Evolutionary conservation across 2,797 vertebrate genomes (phyloP).

Genomic region (Anguilla pacifica): DNA sequence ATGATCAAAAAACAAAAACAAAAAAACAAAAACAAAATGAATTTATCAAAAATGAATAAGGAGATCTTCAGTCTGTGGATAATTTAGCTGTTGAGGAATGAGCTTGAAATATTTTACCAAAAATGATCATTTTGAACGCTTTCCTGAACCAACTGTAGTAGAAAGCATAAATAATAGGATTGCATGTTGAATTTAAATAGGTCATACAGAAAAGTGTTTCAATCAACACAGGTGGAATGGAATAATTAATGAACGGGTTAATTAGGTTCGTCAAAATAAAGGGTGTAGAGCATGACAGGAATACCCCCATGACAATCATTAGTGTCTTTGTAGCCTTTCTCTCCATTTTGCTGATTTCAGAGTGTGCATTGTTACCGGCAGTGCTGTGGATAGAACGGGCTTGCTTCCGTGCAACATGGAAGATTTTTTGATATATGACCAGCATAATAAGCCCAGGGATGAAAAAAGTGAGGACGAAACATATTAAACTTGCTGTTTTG

Average conservation of each 20-base stretch:
- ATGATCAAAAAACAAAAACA: background rate
- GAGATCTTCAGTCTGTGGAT: background rate
- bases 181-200: slow-evolving; percentile 59
- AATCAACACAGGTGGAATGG: slow-evolving; percentile 42
- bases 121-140: slow-evolving; percentile 46
- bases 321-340: slow-evolving; percentile 47
- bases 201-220: slow-evolving; percentile 56
- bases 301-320: slow-evolving; percentile 46
- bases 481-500: slow-evolving; percentile 24
- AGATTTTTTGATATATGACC: slow-evolving; percentile 44
- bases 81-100: background rate
- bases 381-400: slow-evolving; percentile 29
- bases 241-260: slow-evolving; percentile 53
- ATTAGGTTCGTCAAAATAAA: slow-evolving; percentile 56
- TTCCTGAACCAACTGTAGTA: slow-evolving; percentile 64
- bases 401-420: slow-evolving; percentile 41
- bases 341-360: slow-evolving; percentile 29
- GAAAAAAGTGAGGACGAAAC: slow-evolving; percentile 36
- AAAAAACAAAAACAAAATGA: no score
- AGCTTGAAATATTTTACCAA: slow-evolving; percentile 27
- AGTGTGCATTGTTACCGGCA: background rate
- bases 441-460: slow-evolving; percentile 43
- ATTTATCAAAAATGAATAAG: background rate
- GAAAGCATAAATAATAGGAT: slow-evolving; percentile 61
- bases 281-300: slow-evolving; percentile 54